Conservation (phyloP, 2,888 invertebrate species). For the Napeogenes sylphis region DNA sequence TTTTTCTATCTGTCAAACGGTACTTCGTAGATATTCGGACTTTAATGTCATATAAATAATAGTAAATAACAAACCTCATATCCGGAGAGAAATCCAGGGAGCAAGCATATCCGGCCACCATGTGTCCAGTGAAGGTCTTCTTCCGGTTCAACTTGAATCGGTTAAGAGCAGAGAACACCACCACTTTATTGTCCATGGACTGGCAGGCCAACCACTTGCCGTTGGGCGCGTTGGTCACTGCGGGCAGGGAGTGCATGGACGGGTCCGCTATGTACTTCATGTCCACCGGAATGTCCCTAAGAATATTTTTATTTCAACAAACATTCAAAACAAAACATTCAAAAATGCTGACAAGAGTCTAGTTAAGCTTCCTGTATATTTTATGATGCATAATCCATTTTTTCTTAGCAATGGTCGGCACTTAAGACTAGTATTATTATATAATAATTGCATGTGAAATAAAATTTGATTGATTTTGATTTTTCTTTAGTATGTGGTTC, state of each 20-base stretch:
- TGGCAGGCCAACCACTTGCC: slow-evolving; percentile 99
- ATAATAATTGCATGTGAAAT: too few relatives aligned
- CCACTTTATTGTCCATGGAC: slow-evolving; percentile 99
- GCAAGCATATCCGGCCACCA: slow-evolving; percentile 99
- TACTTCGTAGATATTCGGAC: too few relatives aligned
- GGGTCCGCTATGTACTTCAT: slow-evolving; percentile 99
- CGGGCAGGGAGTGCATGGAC: slow-evolving; percentile 99
- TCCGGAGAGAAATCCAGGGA: slow-evolving; percentile 98
- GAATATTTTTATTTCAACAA: too few relatives aligned
- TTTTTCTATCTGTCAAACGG: too few relatives aligned
- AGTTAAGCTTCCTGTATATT: too few relatives aligned
- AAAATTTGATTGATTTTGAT: too few relatives aligned
- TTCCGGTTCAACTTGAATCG: slow-evolving; percentile 98
- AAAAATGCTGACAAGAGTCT: too few relatives aligned
- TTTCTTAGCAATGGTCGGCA: too few relatives aligned
- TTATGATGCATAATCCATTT: too few relatives aligned
- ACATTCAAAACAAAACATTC: too few relatives aligned
- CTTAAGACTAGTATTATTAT: too few relatives aligned
- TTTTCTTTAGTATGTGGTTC: too few relatives aligned
- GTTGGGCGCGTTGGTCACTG: slow-evolving; percentile 96
- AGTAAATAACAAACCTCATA: slow-evolving; percentile 84
- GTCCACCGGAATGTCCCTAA: slow-evolving; percentile 94
- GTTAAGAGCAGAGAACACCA: slow-evolving; percentile 98
- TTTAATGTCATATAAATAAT: neutral
- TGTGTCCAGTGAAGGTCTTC: slow-evolving; percentile 98